Percentiles rank a stretch among this genome's conserved stretches.
Conservation (phyloP, 1,140 invertebrate genomes). For the Bombus terrestris region DNA sequence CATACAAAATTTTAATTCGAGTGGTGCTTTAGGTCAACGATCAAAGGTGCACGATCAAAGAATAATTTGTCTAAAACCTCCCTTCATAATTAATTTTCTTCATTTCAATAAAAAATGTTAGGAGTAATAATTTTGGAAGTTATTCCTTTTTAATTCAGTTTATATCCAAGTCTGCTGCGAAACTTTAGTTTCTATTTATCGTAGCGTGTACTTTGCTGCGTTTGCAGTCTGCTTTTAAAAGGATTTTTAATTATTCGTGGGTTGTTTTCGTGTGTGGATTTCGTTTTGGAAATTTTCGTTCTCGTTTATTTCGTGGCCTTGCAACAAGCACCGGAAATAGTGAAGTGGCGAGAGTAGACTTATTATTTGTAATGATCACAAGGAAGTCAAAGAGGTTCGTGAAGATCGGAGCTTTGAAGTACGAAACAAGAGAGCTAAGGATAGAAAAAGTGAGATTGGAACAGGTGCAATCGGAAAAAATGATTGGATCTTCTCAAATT, state of each 20-base stretch:
- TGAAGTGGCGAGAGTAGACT: neutral
- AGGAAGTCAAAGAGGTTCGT: neutral
- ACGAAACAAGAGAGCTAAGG: neutral
- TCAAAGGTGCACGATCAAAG: no score
- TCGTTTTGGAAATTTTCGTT: neutral
- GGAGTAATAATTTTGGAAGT: neutral
- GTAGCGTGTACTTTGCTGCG: neutral
- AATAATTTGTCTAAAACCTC: neutral
- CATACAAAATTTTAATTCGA: neutral
- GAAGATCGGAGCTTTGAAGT: neutral
- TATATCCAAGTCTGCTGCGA: neutral
- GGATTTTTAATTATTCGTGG: slow-evolving; percentile 7
- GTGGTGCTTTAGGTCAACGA: neutral
- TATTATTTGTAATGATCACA: neutral
- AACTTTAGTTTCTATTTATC: neutral
- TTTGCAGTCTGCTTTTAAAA: neutral
- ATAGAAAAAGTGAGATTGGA: neutral
- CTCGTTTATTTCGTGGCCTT: neutral
- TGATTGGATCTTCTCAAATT: neutral
- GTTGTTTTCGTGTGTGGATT: neutral
- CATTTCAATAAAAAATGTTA: neutral
- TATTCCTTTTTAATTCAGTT: neutral
- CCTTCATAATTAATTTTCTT: neutral
- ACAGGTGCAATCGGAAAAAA: neutral
- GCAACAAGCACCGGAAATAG: neutral